phyloP scores from a whole-genome alignment of 2,888 invertebrate species.

The Marasmarcha lunaedactyla region DNA sequence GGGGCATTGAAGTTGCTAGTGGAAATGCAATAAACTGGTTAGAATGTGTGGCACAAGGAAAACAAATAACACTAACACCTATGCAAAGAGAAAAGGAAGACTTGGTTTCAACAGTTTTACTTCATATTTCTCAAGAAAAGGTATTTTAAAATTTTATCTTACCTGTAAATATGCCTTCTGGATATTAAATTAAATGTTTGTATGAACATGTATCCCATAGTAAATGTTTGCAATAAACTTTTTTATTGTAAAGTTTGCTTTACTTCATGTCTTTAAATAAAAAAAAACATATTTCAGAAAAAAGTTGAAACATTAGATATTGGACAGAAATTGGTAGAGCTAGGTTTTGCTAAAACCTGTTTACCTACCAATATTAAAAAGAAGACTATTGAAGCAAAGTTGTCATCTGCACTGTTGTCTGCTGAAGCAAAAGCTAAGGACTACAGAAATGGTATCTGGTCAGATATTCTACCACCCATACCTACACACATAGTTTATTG shows the following conservation, averaged over 20 bases:
- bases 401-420: conserved; percentile 41
- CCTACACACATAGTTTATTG: conserved; percentile 45
- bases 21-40: conserved; percentile 71
- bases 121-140: conserved; percentile 54
- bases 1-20: conserved; percentile 61
- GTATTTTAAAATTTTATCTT: conserved; percentile 20
- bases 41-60: conserved; percentile 64
- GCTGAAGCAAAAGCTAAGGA: conserved; percentile 51
- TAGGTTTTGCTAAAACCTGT: conserved; percentile 55
- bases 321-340: conserved; percentile 55
- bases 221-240: too few species aligned
- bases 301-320: conserved; percentile 53
- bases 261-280: conserved; percentile 51
- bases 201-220: too few species aligned
- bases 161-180: too few species aligned
- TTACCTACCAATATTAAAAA: conserved; percentile 39
- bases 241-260: conserved; percentile 19
- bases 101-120: conserved; percentile 47
- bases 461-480: conserved; percentile 47
- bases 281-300: conserved; percentile 45
- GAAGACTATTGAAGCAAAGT: conserved; percentile 44
- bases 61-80: conserved; percentile 59
- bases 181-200: too few species aligned
- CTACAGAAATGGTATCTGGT: conserved; percentile 56
- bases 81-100: conserved; percentile 50